Percentiles rank a stretch among this genome's conserved stretches.
Conservation (phyloP, 2,797 vertebrate species). For the Sebastes itinus region DNA sequence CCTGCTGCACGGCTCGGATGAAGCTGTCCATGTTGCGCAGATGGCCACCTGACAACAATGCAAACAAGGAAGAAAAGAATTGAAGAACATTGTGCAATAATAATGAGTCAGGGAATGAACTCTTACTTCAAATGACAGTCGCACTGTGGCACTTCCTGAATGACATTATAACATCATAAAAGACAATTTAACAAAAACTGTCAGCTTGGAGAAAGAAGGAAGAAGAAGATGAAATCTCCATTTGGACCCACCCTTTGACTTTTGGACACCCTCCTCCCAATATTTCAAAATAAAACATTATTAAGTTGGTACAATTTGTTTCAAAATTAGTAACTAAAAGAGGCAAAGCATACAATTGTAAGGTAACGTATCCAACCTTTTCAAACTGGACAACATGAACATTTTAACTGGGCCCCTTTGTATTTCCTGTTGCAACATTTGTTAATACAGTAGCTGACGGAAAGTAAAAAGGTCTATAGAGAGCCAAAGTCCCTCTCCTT, state of each 20-base stretch:
- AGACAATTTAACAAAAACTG: not conserved
- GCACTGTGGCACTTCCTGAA: not conserved
- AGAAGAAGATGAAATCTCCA: not conserved
- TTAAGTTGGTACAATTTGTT: not conserved
- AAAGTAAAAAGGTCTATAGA: no score
- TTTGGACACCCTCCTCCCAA: not conserved
- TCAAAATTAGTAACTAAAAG: not conserved
- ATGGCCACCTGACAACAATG: constrained; percentile 59
- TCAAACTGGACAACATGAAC: no score
- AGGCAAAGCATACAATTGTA: not conserved
- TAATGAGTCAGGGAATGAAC: not conserved
- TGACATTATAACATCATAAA: not conserved
- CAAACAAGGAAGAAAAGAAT: not conserved
- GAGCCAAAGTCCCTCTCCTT: no score
- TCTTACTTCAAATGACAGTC: not conserved
- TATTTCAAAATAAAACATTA: not conserved
- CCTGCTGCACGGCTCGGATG: constrained; percentile 69
- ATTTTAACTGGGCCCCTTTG: no score
- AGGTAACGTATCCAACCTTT: not conserved
- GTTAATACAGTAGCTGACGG: no score
- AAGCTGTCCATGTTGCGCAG: constrained; percentile 80
- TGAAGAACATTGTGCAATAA: not conserved
- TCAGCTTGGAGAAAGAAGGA: not conserved
- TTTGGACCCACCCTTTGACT: not conserved
- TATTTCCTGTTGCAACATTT: no score